Base-by-base conservation (phyloP, 1,140 invertebrate genomes). In the Acromyrmex charruanus region DNA sequence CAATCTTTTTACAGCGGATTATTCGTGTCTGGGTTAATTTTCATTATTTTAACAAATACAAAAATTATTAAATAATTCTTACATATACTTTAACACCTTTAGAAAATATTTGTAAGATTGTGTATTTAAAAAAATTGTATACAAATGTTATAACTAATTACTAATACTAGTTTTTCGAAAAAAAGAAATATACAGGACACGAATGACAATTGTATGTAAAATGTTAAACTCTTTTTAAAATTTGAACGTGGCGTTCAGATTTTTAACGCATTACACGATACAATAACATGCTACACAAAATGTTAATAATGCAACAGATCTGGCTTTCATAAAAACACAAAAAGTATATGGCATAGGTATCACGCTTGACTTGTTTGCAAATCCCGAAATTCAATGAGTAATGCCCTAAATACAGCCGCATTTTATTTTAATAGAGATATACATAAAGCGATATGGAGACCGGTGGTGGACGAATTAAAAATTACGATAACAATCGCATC, bases 401-500 rank as follows among this genome's bases (percentile, higher is more conserved):
- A 79, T 71, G 35, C 5, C n/a, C 35, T 18, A 49, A 74, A 61
- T 82, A 74, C 28, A 31, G 12, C 12, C n/a, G 35, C 25, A 39
- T 74, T 61, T 14, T 49, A 74, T 61, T 59, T 74, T 31, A 31
- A 84, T 61, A 49, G 18, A 84, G 69, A 75, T 51, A 75, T 59
- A 84, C 39, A 44, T 44, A 74, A 58, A 75, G 6, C 53, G 25
- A 25, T 25, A 16, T 12, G 10, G 14, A 72, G 18, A 35, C 6
- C 14, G 31, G 3, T 31, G 7, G 7, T 31, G 3, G 68, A 7
- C 39, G 18, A 84, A 84, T 84, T 84, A 84, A 84, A 84, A 84
- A 84, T 84, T 84, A 84, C 69, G 80, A 84, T 84, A 75, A 84
- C 80, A 84, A 63, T 74, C 69, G 39, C 31, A 55, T 75, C 55